Evolutionary conservation across 1,140 invertebrate species (phyloP).

Genomic region (Glossosoma conforme): DNA sequence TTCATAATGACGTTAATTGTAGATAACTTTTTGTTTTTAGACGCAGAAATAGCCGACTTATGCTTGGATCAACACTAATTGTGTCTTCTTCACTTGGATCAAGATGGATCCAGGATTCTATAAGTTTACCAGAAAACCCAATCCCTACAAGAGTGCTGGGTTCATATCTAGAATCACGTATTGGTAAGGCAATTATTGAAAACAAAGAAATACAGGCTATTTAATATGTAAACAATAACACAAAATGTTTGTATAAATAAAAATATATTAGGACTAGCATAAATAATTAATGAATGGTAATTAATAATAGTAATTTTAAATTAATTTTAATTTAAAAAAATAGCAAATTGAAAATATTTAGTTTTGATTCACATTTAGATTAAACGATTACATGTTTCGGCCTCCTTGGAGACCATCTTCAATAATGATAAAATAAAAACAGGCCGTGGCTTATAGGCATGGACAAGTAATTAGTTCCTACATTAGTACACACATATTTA

Average conservation of each 20-base stretch:
- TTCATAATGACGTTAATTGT: too few relatives aligned
- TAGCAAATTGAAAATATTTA: neutral
- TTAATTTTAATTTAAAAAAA: neutral
- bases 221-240: neutral
- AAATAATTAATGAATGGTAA: neutral
- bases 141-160: constrained; percentile 19
- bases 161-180: constrained; percentile 22
- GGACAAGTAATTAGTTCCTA: too few relatives aligned
- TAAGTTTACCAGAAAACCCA: constrained; percentile 15
- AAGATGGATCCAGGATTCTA: constrained; percentile 29
- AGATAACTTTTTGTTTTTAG: too few relatives aligned
- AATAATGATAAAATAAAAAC: too few relatives aligned
- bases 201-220: neutral
- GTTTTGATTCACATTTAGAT: too few relatives aligned
- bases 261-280: neutral
- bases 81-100: too few relatives aligned
- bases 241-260: neutral
- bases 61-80: too few relatives aligned
- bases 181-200: constrained; percentile 14
- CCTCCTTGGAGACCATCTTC: too few relatives aligned
- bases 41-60: too few relatives aligned
- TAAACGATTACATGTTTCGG: too few relatives aligned
- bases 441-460: too few relatives aligned
- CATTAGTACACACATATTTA: too few relatives aligned
- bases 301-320: neutral